A percentile compares a stretch with the other conserved stretches of the same genome.
Conservation (phyloP, 2,113 vertebrate species). For the Ia io region DNA sequence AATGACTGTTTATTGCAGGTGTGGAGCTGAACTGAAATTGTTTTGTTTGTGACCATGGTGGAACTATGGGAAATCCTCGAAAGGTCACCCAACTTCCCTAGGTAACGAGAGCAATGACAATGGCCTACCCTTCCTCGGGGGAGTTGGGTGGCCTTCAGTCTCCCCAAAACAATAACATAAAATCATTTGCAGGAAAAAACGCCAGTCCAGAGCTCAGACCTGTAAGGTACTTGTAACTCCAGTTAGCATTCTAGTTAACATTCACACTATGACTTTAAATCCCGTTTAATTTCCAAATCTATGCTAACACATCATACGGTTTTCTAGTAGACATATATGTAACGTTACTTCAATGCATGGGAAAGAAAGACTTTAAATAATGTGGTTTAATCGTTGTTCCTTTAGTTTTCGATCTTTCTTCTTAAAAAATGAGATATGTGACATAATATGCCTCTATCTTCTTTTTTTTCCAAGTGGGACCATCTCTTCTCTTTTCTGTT, state of each 20-base stretch:
- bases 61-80: not conserved
- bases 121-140: not conserved
- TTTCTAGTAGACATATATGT: not conserved
- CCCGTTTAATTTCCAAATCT: not conserved
- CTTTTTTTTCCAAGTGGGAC: not conserved
- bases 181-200: not conserved
- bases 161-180: not conserved
- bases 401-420: not conserved
- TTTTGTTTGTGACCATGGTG: not conserved
- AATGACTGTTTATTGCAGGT: conserved; percentile 20
- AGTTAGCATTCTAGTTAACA: not conserved
- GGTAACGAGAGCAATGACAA: too few relatives aligned
- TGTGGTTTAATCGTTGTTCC: not conserved
- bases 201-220: not conserved
- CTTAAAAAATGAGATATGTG: not conserved
- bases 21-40: conserved; percentile 19
- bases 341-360: not conserved
- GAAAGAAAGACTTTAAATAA: not conserved
- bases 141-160: not conserved
- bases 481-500: not conserved
- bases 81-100: not conserved
- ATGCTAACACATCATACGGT: not conserved
- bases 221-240: not conserved
- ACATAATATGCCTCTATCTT: not conserved
- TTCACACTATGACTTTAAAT: not conserved